phyloP scores from a whole-genome alignment of 2,888 invertebrate genomes.

The Cordilura impudica region DNA sequence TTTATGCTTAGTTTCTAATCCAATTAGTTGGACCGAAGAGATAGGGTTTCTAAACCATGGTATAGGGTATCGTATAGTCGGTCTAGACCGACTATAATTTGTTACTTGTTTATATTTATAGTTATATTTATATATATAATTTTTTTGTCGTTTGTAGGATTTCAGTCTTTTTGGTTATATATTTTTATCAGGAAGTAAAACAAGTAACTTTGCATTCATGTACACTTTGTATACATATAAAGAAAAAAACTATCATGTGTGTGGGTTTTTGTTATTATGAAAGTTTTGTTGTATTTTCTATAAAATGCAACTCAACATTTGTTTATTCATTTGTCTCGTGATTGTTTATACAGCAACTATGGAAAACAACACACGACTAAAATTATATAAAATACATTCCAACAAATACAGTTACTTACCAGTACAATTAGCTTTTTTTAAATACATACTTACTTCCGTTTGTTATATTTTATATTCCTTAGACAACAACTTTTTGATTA shows the following conservation, averaged over 20 bases:
- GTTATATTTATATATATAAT: too few species aligned
- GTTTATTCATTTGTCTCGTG: not conserved
- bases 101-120: not conserved
- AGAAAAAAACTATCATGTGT: not conserved
- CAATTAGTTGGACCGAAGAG: too few species aligned
- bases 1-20: too few species aligned
- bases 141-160: too few species aligned
- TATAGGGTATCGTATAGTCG: too few species aligned
- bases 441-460: slow-evolving; percentile 53
- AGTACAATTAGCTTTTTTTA: slow-evolving; percentile 53
- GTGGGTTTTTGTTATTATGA: not conserved
- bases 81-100: too few species aligned
- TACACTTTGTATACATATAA: slow-evolving; percentile 4
- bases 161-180: too few species aligned
- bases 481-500: slow-evolving; percentile 62
- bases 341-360: slow-evolving; percentile 1
- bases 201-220: not conserved
- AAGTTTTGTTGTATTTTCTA: not conserved
- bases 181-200: slow-evolving; percentile 22
- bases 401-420: slow-evolving; percentile 46
- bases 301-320: slow-evolving; percentile 12
- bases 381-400: slow-evolving; percentile 21
- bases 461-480: slow-evolving; percentile 59
- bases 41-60: too few species aligned
- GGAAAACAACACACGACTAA: slow-evolving; percentile 15